Evolutionary conservation across 2,888 invertebrate species (phyloP).

Genomic region (Lepidocyrtoides sp.): DNA sequence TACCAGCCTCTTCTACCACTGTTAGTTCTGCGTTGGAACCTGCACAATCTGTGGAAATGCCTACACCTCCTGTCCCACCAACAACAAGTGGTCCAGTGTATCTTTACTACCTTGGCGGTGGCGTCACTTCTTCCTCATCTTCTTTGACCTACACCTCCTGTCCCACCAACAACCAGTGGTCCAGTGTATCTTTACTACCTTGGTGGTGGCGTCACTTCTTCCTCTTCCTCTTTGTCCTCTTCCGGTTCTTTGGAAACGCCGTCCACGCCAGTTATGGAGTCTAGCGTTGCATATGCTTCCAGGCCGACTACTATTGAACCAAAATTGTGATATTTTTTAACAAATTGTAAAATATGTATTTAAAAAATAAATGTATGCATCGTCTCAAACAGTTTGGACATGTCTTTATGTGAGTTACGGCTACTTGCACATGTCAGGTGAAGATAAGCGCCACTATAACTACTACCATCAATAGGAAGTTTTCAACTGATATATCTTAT

Average conservation of each 20-base stretch:
- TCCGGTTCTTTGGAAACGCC: conserved; percentile 31
- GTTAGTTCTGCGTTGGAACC: conserved; percentile 55
- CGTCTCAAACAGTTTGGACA: too few relatives aligned
- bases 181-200: conserved; percentile 53
- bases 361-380: too few relatives aligned
- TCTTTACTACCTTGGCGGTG: conserved; percentile 19
- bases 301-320: background rate
- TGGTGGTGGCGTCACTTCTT: background rate
- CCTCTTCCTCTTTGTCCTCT: conserved; percentile 42
- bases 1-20: background rate
- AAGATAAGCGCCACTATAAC: too few relatives aligned
- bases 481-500: too few relatives aligned
- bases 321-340: background rate
- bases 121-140: background rate
- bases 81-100: conserved; percentile 51
- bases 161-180: conserved; percentile 56
- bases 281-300: background rate
- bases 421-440: too few relatives aligned
- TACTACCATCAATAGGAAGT: too few relatives aligned
- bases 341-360: too few relatives aligned
- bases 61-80: conserved; percentile 68
- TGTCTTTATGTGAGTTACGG: too few relatives aligned
- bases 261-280: conserved; percentile 22
- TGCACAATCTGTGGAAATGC: conserved; percentile 60
- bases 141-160: conserved; percentile 44